A percentile compares a stretch with the other conserved stretches of the same genome.
Conservation (phyloP, 2,797 vertebrate genomes). For the Chelidonichthys spinosus region DNA sequence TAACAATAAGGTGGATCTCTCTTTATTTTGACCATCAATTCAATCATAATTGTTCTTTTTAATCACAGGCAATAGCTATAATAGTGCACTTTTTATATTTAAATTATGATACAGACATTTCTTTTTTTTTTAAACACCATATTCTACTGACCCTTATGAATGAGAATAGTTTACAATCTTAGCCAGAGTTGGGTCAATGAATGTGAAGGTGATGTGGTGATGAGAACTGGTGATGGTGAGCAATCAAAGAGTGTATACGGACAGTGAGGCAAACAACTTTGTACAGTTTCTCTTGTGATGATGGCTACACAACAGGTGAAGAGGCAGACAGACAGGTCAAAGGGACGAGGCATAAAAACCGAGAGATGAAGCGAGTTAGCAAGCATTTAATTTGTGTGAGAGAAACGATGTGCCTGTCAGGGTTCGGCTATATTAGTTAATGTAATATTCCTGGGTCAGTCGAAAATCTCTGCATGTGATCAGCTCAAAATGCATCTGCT, state of each 20-base stretch:
- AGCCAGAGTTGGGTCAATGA: slow-evolving; percentile 83
- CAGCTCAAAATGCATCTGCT: slow-evolving; percentile 54
- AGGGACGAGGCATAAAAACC: slow-evolving; percentile 61
- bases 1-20: slow-evolving; percentile 86
- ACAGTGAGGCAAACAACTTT: slow-evolving; percentile 73
- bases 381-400: slow-evolving; percentile 54
- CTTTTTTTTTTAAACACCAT: slow-evolving; percentile 83
- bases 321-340: slow-evolving; percentile 59
- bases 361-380: slow-evolving; percentile 63
- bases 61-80: slow-evolving; percentile 88
- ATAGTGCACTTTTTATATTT: slow-evolving; percentile 89
- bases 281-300: slow-evolving; percentile 67
- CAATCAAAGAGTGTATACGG: slow-evolving; percentile 69
- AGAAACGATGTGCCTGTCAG: slow-evolving; percentile 46
- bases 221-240: slow-evolving; percentile 69
- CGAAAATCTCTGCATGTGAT: slow-evolving; percentile 23
- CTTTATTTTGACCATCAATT: slow-evolving; percentile 86
- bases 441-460: slow-evolving; percentile 56
- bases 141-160: slow-evolving; percentile 85
- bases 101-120: slow-evolving; percentile 88
- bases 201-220: slow-evolving; percentile 69
- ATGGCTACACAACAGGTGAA: slow-evolving; percentile 68
- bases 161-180: slow-evolving; percentile 87
- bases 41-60: slow-evolving; percentile 84
- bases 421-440: slow-evolving; percentile 49